Evolutionary conservation across 92 coral and sea anemone species (phyloP), one percentile per base, ranked within the genome.

Genomic region (Epizoanthus ramosus): DNA sequence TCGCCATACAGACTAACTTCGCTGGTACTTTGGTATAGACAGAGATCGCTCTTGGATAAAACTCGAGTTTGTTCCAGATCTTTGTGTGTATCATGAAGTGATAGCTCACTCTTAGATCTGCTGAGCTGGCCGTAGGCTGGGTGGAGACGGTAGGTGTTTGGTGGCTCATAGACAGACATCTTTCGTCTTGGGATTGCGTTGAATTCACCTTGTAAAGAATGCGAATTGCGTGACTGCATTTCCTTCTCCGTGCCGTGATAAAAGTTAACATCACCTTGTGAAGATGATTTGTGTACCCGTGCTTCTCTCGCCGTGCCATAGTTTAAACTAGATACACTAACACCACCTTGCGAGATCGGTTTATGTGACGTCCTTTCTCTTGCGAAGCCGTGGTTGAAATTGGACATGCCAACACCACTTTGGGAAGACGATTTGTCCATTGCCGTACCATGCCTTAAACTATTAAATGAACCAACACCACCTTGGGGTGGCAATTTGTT

Each of bases 1-100:
- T 77, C 57, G 21, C 3, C 18, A 23, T 77, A 19, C 4, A 56
- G 8, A 21, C 3, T 19, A 43, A 77, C 63, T 21, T 77, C 71
- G 23, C 23, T 75, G 68, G 43, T 77, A 77, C 82, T 24, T 61
- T 77, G 82, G 45, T 77, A 77, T 25, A 77, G 39, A 4, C 82
- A 77, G 47, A 77, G 82, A 25, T 77, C 82, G 14, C 82, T 77
- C 58, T 77, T 77, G 25, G 82, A 77, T 43, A 77, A 41, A 15
- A 61, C 82, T 10, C 68, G 82, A 21, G 21, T 39, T 43, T 77
- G 21, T 19, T 77, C 82, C 13, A 77, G 58, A 15, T 37, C 63
- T 9, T 22, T 75, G 28, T 25, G 16, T 33, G n/a, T 57, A 19
- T 39, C 45, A 43, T 17, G 19, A 4, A 65, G 82, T 10, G 82